Conservation (phyloP, 2,113 vertebrate species). For the Myrmecophaga tridactyla region DNA sequence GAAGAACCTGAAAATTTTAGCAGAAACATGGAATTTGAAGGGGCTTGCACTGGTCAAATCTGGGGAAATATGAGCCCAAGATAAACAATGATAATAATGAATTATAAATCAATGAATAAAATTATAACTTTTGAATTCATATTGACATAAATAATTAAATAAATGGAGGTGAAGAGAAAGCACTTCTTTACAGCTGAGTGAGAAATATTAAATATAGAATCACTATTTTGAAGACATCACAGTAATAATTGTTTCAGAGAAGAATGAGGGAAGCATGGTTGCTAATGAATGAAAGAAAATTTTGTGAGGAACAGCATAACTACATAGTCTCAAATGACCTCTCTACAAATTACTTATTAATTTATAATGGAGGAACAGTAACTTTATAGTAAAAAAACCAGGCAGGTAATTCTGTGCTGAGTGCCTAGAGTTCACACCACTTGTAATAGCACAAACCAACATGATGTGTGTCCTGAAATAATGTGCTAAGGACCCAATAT, state of each 20-base stretch:
- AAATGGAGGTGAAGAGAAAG: not conserved
- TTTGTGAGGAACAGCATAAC: not conserved
- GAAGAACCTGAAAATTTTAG: no score
- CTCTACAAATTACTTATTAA: not conserved
- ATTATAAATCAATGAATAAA: not conserved
- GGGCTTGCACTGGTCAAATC: not conserved
- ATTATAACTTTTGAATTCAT: not conserved
- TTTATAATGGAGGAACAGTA: not conserved
- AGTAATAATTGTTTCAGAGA: not conserved
- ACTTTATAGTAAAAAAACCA: not conserved
- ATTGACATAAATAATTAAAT: not conserved
- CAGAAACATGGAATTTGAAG: not conserved
- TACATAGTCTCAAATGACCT: not conserved
- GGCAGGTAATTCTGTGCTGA: not conserved
- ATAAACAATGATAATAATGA: not conserved
- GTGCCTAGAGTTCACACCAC: not conserved
- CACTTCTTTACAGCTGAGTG: not conserved
- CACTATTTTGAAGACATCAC: not conserved
- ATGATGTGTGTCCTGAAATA: not conserved
- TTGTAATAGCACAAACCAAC: not conserved
- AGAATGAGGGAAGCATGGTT: not conserved
- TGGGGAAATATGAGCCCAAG: not conserved
- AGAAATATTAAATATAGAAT: not conserved
- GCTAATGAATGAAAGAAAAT: not conserved
- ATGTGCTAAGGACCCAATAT: not conserved